phyloP scores from a whole-genome alignment of 2,797 vertebrate species.

The Phoeniculus purpureus region DNA sequence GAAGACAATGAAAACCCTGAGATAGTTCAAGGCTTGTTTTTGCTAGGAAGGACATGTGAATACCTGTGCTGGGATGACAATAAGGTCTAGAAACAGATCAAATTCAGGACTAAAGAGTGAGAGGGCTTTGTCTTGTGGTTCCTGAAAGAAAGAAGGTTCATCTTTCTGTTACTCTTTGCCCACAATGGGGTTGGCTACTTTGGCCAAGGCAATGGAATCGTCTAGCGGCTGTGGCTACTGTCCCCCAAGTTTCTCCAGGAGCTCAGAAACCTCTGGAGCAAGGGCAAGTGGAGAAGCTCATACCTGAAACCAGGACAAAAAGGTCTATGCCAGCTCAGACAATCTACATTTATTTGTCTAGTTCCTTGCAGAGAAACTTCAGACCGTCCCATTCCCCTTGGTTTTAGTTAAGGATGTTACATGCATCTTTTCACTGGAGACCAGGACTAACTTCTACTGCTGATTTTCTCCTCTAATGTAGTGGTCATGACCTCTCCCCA shows the following conservation, averaged over 20 bases:
- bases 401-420: neutral
- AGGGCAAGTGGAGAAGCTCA: neutral
- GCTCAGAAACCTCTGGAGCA: neutral
- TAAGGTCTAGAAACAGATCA: neutral
- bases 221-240: neutral
- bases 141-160: neutral
- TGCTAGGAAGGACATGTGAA: neutral
- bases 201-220: fast-evolving
- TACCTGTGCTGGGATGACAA: neutral
- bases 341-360: fast-evolving
- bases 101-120: neutral
- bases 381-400: neutral
- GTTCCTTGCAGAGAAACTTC: neutral
- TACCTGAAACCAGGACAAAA: neutral
- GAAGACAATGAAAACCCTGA: neutral
- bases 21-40: neutral
- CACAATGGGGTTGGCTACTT: neutral
- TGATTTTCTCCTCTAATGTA: neutral
- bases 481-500: neutral
- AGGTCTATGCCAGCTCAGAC: neutral
- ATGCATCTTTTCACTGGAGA: neutral
- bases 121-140: neutral
- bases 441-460: neutral
- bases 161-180: neutral
- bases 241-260: neutral